Evolutionary conservation across 2,888 invertebrate species (phyloP), one percentile per base, ranked within the genome.

Genomic region (Sicus ferrugineus): DNA sequence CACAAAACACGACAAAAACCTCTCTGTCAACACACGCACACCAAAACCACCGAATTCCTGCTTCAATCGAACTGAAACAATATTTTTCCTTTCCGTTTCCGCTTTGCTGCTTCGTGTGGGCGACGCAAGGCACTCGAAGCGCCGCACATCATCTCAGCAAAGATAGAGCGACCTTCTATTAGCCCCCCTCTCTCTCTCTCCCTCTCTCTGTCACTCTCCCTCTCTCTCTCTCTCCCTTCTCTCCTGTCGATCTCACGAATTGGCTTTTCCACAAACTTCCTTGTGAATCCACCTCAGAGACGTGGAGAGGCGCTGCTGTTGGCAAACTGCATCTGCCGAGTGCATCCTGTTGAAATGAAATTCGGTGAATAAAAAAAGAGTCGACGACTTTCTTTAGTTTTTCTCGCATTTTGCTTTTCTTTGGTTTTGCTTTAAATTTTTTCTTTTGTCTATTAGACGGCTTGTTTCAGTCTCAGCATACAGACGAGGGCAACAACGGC

Each of bases 11-110:
- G 30, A 56, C 26, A 54, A 34, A 19, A 9, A 54, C 54, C 23
- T 9, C 54, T 26, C 54, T 21, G 11, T 11, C 50, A 38, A n/a
- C 11, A 52, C 65, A 54, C 34, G 19, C 9, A 5, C 48, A 63
- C 50, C 26, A 54, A 16, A 21, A 26, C 26, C 11, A 58, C 46
- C 67, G 46, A 58, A 67, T 67, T 67, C 58, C n/a, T 66, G 42
- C 75, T 75, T 73, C 80, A 81, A 81, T 80, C 79, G 79, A 79
- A 78, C 79, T 79, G 78, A 77, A 79, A 81, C 79, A 80, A 81
- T 81, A 80, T 80, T 80, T 81, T 81, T 77, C 77, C 75, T 77
- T 79, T 77, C 76, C 76, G 77, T 78, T 79, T 80, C 77, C 78
- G 75, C 75, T 74, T 56, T 71, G 34, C 64, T 42, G 42, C 58